Evolutionary conservation across 2,113 vertebrate genomes (phyloP), one percentile per base, ranked within the genome.

Genomic region (Notothenia coriiceps): DNA sequence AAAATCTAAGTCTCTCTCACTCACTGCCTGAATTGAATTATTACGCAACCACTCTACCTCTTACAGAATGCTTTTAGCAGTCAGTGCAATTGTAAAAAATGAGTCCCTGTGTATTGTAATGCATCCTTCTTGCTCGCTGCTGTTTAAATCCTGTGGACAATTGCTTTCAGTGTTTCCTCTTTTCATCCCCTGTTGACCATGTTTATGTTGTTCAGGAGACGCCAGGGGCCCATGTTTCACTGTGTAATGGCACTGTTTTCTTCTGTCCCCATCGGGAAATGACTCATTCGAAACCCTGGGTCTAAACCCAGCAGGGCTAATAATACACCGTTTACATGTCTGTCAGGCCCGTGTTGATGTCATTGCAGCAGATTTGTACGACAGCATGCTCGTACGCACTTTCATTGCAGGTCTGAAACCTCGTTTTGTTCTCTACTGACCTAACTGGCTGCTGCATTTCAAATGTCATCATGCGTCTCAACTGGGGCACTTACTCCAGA

Each of bases 231-330:
- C 47, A 14, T 52, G 29, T 68, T 52, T 68, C 10, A 13, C 49
- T 67, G 65, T 52, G 52, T 85, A 78, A 89, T 79, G 77, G 15
- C 29, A 52, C 75, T 20, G 49, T 70, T 73, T 72, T 72, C 69
- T 82, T 79, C 60, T 80, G 72, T 74, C 85, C 80, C 81, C 86
- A 76, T 56, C 80, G 82, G 86, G 79, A 85, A 86, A 86, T 81
- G 35, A 83, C 75, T 87, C 43, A 57, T 79, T 84, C 80, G 50
- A 67, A 77, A 80, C 47, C 64, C 74, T n/a, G 52, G 57, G 29
- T 81, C 77, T 67, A 62, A 51, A 81, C 46, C 57, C 67, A 81
- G 43, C 77, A 6, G 54, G 20, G 46, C 75, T 84, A 83, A 76
- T 89, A 89, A 86, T 81, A 84, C 68, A 73, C 15, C 0, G 17